Evolutionary conservation across 1,140 invertebrate genomes (phyloP).

Genomic region (Drosophila fuyamai): DNA sequence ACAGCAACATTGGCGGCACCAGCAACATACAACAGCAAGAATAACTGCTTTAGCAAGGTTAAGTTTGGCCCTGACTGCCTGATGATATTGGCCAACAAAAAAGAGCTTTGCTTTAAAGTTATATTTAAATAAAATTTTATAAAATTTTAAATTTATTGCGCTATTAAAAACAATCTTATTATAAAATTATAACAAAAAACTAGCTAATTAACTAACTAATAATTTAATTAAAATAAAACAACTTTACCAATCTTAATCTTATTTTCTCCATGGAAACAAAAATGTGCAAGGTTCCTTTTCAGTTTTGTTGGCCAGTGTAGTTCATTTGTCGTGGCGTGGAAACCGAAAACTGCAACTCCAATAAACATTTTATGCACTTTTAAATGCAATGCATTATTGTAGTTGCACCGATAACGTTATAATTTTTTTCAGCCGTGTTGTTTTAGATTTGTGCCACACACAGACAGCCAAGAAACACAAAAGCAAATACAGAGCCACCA

Average conservation of each 20-base stretch:
- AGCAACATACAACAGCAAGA: slow-evolving; percentile 49
- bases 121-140: too few species aligned
- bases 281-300: too few species aligned
- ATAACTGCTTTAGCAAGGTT: slow-evolving; percentile 59
- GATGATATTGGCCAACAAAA: slow-evolving; percentile 36
- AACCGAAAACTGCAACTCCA: slow-evolving; percentile 56
- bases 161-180: too few species aligned
- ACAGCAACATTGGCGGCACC: slow-evolving; percentile 44
- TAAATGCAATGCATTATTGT: slow-evolving; percentile 73
- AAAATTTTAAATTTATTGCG: too few species aligned
- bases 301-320: slow-evolving; percentile 46
- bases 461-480: slow-evolving; percentile 15
- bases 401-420: slow-evolving; percentile 54
- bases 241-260: too few species aligned
- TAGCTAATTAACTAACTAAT: too few species aligned
- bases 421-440: slow-evolving; percentile 23
- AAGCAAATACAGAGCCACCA: slow-evolving; percentile 36
- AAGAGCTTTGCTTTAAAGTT: background rate
- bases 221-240: too few species aligned
- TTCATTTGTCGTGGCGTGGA: slow-evolving; percentile 46
- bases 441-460: slow-evolving; percentile 67
- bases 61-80: slow-evolving; percentile 65
- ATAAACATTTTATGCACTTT: slow-evolving; percentile 75
- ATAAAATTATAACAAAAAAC: too few species aligned
- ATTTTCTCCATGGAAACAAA: too few species aligned